These are phyloP conservation scores for Oligia strigilis DNA, from an alignment of 2,888 invertebrate species.

Conservation along the genomic window DNA sequence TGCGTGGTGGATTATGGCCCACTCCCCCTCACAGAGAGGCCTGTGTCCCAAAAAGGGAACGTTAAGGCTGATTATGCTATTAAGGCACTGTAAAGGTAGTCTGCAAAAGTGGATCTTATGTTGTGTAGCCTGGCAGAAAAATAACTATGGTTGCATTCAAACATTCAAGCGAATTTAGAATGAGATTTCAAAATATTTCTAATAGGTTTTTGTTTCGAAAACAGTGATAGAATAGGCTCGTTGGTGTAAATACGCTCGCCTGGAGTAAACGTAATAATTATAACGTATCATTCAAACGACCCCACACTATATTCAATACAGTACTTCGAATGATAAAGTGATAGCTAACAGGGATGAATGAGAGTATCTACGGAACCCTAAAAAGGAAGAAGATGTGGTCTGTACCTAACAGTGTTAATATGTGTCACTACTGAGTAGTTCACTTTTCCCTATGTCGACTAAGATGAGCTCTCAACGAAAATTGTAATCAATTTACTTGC, in stretches of 20 bases:
- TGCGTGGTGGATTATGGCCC: neutral
- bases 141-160: neutral
- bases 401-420: neutral
- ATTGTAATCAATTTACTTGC: constrained; percentile 26
- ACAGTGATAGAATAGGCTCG: too few relatives aligned
- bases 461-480: neutral
- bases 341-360: neutral
- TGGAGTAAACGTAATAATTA: too few relatives aligned
- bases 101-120: neutral
- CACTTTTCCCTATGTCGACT: neutral
- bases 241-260: too few relatives aligned
- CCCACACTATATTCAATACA: neutral
- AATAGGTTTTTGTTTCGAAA: neutral
- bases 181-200: neutral
- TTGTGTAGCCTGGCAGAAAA: neutral
- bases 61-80: neutral
- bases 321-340: neutral
- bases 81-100: neutral
- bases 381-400: neutral
- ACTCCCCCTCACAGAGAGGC: too few relatives aligned
- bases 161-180: neutral
- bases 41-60: neutral
- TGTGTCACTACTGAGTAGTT: neutral
- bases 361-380: neutral
- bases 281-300: too few relatives aligned